phyloP scores from a whole-genome alignment of 2,113 vertebrate genomes.

The Pica pica region DNA sequence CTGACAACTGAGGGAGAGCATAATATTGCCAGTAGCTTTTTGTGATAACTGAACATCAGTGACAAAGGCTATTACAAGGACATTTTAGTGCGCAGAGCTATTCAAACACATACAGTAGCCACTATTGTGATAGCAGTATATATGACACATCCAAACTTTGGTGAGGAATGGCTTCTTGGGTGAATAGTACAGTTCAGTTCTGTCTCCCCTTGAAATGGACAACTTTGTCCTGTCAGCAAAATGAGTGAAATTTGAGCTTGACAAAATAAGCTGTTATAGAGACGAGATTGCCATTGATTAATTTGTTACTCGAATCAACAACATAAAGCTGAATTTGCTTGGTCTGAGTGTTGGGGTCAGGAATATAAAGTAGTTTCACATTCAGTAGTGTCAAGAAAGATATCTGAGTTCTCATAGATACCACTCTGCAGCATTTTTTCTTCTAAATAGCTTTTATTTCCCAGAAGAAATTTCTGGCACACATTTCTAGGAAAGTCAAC shows the following conservation, averaged over 20 bases:
- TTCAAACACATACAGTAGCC: not conserved
- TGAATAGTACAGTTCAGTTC: not conserved
- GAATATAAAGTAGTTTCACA: not conserved
- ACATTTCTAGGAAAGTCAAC: not conserved
- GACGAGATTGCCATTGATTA: slow-evolving; percentile 32
- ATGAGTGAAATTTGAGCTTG: slow-evolving; percentile 1
- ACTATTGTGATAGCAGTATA: not conserved
- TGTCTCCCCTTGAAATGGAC: not conserved
- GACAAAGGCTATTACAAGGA: not conserved
- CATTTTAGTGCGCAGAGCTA: not conserved
- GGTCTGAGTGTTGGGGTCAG: not conserved
- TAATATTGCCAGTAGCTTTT: not conserved
- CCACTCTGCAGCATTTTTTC: not conserved
- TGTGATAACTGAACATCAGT: not conserved
- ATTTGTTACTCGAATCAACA: slow-evolving; percentile 21
- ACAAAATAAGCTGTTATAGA: not conserved
- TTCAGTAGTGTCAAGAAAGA: not conserved
- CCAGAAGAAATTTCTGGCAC: not conserved
- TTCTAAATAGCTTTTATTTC: not conserved
- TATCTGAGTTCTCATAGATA: not conserved
- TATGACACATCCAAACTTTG: not conserved
- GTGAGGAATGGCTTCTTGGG: not conserved
- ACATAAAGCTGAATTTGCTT: not conserved
- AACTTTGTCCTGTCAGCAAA: not conserved
- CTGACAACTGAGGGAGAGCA: not conserved